Conservation (phyloP, 1,140 invertebrate genomes). For the Gryllus bimaculatus region DNA sequence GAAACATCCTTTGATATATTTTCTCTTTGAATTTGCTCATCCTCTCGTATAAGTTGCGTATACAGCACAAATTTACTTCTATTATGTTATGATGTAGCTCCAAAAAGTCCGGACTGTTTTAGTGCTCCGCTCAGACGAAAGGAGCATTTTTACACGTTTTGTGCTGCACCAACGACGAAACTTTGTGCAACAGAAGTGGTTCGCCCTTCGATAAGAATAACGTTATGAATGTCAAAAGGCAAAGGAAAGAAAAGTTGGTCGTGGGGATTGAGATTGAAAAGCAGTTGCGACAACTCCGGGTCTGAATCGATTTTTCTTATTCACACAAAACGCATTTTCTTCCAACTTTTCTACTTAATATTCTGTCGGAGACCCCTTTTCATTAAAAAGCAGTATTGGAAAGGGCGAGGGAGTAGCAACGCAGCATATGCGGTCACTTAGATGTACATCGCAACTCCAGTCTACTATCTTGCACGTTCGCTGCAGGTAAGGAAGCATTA, state of each 20-base stretch:
- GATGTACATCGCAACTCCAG: too few relatives aligned
- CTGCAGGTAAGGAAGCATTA: too few relatives aligned
- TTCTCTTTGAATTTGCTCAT: too few relatives aligned
- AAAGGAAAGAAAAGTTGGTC: not conserved
- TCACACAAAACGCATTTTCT: slow-evolving; percentile 1
- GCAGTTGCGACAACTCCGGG: not conserved
- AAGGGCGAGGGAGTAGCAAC: too few relatives aligned
- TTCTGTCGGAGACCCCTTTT: not conserved
- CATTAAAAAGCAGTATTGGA: not conserved
- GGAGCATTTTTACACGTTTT: not conserved
- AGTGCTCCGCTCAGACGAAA: not conserved
- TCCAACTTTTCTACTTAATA: not conserved
- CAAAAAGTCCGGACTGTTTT: not conserved
- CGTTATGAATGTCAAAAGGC: not conserved
- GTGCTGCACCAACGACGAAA: not conserved
- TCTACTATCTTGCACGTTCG: too few relatives aligned
- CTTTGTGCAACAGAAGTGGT: not conserved
- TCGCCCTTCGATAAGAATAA: not conserved
- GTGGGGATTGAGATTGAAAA: not conserved
- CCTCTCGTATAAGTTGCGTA: too few relatives aligned
- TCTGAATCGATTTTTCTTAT: not conserved
- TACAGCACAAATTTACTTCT: too few relatives aligned
- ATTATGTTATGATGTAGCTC: too few relatives aligned
- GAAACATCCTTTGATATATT: too few relatives aligned
- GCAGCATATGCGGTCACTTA: too few relatives aligned